A percentile compares a stretch with the other conserved stretches of the same genome.
Conservation (phyloP, 2,888 invertebrate genomes). For the Pocota personata region DNA sequence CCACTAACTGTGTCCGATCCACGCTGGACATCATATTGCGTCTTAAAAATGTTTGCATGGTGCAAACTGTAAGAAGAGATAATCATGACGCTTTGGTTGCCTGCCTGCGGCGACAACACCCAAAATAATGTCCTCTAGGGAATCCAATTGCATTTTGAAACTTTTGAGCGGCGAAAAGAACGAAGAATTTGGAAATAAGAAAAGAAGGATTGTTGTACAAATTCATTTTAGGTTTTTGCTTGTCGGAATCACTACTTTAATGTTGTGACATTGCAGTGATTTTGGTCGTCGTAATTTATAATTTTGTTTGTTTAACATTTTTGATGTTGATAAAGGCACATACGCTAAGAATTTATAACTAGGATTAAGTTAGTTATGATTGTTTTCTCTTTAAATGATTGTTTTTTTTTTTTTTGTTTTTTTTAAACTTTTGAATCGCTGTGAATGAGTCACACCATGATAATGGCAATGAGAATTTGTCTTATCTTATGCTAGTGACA, state of each 20-base stretch:
- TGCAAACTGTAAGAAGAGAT: not conserved
- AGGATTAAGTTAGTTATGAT: not conserved
- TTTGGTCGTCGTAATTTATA: not conserved
- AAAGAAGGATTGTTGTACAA: not conserved
- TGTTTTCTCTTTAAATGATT: not conserved
- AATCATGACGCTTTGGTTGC: slow-evolving; percentile 20
- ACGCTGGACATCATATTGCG: slow-evolving; percentile 6
- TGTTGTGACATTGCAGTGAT: not conserved
- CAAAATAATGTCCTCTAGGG: not conserved
- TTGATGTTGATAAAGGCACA: not conserved
- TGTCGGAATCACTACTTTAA: not conserved
- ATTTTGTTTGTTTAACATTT: not conserved
- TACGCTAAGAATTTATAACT: not conserved
- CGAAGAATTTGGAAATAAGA: not conserved
- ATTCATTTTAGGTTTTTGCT: not conserved
- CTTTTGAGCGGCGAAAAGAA: not conserved
- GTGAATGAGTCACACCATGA: not conserved
- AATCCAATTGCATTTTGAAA: not conserved
- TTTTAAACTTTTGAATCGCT: not conserved
- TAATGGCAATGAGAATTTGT: not conserved
- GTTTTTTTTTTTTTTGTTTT: not conserved
- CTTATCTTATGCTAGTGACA: slow-evolving; percentile 11
- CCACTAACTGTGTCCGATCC: not conserved
- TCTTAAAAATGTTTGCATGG: slow-evolving; percentile 23
- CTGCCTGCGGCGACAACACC: slow-evolving; percentile 22